Conservation (phyloP, 1,140 invertebrate genomes). For the Trichomalopsis sarcophagae region DNA sequence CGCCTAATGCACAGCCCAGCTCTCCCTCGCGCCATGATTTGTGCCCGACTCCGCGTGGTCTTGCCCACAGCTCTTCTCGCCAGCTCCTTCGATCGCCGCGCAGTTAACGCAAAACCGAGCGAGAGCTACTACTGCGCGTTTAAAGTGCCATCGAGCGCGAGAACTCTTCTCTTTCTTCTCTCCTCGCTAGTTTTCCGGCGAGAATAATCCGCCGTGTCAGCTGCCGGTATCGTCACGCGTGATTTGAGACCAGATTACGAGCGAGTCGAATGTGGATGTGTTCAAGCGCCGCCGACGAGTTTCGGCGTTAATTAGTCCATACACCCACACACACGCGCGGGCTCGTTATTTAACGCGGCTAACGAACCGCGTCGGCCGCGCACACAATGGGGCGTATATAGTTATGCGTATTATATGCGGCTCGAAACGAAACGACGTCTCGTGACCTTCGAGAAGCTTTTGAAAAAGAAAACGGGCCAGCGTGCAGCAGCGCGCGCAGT, state of each 20-base stretch:
- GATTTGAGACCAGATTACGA: neutral
- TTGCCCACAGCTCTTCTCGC: neutral
- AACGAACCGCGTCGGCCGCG: neutral
- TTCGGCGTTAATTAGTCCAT: neutral
- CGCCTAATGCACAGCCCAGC: neutral
- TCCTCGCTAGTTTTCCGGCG: neutral
- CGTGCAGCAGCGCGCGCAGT: neutral
- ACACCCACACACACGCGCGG: neutral
- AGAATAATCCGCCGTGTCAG: neutral
- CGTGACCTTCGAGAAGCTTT: neutral
- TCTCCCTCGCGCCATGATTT: neutral
- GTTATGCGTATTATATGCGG: neutral
- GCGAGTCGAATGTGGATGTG: too few relatives aligned
- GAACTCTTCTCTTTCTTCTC: too few relatives aligned
- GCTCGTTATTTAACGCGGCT: neutral
- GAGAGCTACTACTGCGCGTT: neutral
- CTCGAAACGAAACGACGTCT: too few relatives aligned
- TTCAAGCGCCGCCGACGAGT: neutral
- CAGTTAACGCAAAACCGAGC: neutral
- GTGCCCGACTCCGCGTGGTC: neutral
- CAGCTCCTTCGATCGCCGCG: neutral
- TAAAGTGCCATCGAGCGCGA: neutral
- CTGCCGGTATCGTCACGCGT: neutral
- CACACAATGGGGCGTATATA: neutral
- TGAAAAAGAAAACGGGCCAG: neutral